Percentiles rank a stretch among this genome's conserved stretches.
These are phyloP conservation scores for Dinothrombium tinctorium DNA, from an alignment of 1,140 invertebrate genomes.

Conservation along the genomic window DNA sequence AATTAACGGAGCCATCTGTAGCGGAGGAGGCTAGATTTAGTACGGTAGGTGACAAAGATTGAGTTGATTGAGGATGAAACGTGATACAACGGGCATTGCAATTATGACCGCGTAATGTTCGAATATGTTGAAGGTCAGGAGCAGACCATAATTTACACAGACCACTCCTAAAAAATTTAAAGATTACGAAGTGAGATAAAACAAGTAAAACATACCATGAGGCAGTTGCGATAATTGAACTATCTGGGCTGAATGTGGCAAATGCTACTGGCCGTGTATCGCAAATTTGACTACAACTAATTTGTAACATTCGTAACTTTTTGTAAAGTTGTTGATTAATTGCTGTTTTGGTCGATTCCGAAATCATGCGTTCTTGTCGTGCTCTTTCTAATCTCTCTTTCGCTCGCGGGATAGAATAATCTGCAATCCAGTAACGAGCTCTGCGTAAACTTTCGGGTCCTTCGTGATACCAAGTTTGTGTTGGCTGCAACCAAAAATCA, in stretches of 20 bases:
- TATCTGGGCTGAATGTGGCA: slow-evolving; percentile 71
- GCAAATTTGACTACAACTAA: slow-evolving; percentile 72
- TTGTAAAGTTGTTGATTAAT: slow-evolving; percentile 27
- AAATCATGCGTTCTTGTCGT: slow-evolving; percentile 24
- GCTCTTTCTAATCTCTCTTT: slow-evolving; percentile 42
- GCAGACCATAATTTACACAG: slow-evolving; percentile 81
- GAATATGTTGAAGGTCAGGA: slow-evolving; percentile 49
- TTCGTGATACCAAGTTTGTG: slow-evolving; percentile 89
- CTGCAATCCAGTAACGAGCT: slow-evolving; percentile 60
- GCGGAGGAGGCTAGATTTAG: slow-evolving; percentile 70
- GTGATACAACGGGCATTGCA: slow-evolving; percentile 70
- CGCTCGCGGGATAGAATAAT: slow-evolving; percentile 30
- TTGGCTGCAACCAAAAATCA: slow-evolving; percentile 16
- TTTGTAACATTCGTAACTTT: slow-evolving; percentile 31
- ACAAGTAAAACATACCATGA: slow-evolving; percentile 42
- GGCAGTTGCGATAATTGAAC: slow-evolving; percentile 57
- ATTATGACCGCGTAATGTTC: slow-evolving; percentile 58
- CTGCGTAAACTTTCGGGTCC: slow-evolving; percentile 57
- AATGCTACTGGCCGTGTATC: slow-evolving; percentile 72
- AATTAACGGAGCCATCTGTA: slow-evolving; percentile 72
- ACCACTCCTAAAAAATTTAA: slow-evolving; percentile 39
- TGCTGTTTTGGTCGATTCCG: slow-evolving; percentile 26
- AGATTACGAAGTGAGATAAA: background rate
- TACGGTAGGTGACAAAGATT: slow-evolving; percentile 31
- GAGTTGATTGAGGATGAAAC: slow-evolving; percentile 61